These are phyloP conservation scores for Lepidotrigona ventralis DNA, from an alignment of 1,140 invertebrate genomes.

Conservation along the genomic window DNA sequence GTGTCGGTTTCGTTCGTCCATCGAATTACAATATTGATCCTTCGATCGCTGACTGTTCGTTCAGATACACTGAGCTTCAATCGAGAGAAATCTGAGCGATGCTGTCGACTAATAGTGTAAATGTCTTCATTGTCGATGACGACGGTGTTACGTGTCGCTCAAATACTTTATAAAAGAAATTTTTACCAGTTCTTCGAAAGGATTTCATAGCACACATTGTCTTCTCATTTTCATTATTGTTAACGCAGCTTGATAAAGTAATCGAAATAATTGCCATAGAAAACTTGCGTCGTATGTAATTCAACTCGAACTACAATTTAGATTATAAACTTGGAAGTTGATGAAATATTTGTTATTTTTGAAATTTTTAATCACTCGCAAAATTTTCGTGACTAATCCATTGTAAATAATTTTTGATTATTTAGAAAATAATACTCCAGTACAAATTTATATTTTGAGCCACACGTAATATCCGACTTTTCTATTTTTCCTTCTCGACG, in stretches of 20 bases:
- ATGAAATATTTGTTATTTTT: too few species aligned
- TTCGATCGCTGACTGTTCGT: neutral
- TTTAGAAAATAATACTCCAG: neutral
- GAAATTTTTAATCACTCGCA: too few species aligned
- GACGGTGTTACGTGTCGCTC: neutral
- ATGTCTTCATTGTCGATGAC: neutral
- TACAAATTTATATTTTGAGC: neutral
- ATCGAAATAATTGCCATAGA: too few species aligned
- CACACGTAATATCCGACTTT: neutral
- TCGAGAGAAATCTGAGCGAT: constrained; percentile 9
- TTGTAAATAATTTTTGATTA: neutral
- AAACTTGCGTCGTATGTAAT: too few species aligned
- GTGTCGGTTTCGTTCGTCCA: constrained; percentile 40
- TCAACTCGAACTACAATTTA: too few species aligned
- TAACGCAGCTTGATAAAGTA: too few species aligned
- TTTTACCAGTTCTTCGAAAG: neutral
- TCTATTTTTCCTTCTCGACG: neutral
- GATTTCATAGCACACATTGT: neutral
- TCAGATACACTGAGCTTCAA: neutral
- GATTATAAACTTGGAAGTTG: too few species aligned
- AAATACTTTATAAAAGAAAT: neutral
- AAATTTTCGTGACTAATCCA: too few species aligned
- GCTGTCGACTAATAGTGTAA: neutral
- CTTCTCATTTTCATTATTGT: too few species aligned
- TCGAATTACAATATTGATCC: constrained; percentile 1